Percentiles rank a stretch among this genome's conserved stretches.
Evolutionary conservation across 1,140 invertebrate species (phyloP).

Genomic region (Monochamus saltuarius): DNA sequence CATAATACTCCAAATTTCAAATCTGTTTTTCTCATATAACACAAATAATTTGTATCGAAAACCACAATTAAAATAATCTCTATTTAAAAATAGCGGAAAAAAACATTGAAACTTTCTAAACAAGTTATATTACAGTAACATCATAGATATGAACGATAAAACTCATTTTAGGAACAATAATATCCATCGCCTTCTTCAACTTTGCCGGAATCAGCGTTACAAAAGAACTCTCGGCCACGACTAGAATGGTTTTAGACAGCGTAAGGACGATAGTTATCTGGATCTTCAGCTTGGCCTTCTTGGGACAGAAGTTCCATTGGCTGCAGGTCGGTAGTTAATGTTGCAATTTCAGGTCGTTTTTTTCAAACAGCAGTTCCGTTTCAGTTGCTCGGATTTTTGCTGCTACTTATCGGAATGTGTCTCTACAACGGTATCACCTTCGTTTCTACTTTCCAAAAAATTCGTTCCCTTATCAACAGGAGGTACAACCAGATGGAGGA

Average conservation of each 20-base stretch:
- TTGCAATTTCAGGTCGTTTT: slow-evolving; percentile 9
- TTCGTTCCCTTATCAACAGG: slow-evolving; percentile 17
- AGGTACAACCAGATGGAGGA: slow-evolving; percentile 16
- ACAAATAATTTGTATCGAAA: too few species aligned
- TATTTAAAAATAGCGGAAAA: too few species aligned
- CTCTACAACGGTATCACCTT: slow-evolving; percentile 45
- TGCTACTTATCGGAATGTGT: slow-evolving; percentile 41
- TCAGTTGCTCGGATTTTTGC: slow-evolving; percentile 41
- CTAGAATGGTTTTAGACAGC: slow-evolving; percentile 89
- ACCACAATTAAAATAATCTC: too few species aligned
- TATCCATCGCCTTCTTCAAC: slow-evolving; percentile 96
- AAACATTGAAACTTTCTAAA: too few species aligned
- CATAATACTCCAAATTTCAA: too few species aligned
- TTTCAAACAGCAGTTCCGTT: slow-evolving; percentile 24
- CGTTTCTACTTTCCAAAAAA: slow-evolving; percentile 18
- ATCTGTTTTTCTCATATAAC: too few species aligned
- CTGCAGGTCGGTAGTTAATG: slow-evolving; percentile 63
- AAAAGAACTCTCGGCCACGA: slow-evolving; percentile 90
- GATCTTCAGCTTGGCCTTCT: slow-evolving; percentile 71
- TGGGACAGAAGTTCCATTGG: slow-evolving; percentile 79
- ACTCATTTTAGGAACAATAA: slow-evolving; percentile 68
- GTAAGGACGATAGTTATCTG: slow-evolving; percentile 89
- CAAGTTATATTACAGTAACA: too few species aligned
- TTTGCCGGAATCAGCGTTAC: slow-evolving; percentile 95
- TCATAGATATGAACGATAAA: not conserved